phyloP scores from a whole-genome alignment of 2,888 invertebrate species.

The Drosophila pegasa region DNA sequence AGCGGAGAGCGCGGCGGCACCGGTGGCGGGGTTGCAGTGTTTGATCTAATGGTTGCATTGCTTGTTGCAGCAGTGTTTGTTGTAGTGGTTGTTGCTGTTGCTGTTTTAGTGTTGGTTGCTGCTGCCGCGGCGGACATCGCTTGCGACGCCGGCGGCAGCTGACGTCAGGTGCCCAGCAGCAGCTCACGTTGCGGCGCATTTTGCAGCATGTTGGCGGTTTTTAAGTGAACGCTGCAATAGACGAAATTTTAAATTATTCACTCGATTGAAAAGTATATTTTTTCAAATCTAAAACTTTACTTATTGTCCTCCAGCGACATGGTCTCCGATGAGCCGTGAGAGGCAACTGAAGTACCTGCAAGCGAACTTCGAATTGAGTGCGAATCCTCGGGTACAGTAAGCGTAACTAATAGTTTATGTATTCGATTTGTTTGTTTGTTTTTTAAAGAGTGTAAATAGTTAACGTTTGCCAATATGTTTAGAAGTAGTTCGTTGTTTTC shows the following conservation, averaged over 20 bases:
- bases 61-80: slow-evolving; percentile 30
- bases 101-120: slow-evolving; percentile 21
- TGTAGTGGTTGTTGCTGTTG: slow-evolving; percentile 32
- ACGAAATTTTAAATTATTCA: not conserved
- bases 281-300: slow-evolving; percentile 66
- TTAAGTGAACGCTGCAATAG: slow-evolving; percentile 80
- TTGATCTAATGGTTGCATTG: slow-evolving; percentile 26
- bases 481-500: slow-evolving; percentile 36
- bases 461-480: slow-evolving; percentile 25
- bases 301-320: slow-evolving; percentile 85
- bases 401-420: slow-evolving; percentile 80
- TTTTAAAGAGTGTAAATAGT: slow-evolving; percentile 15
- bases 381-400: slow-evolving; percentile 84
- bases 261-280: not conserved
- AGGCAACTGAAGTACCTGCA: slow-evolving; percentile 85
- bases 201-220: slow-evolving; percentile 83
- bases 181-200: slow-evolving; percentile 82
- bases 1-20: slow-evolving; percentile 70
- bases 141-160: slow-evolving; percentile 62
- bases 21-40: slow-evolving; percentile 64
- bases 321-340: slow-evolving; percentile 84
- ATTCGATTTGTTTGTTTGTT: slow-evolving; percentile 24
- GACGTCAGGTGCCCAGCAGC: slow-evolving; percentile 82
- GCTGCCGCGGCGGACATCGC: slow-evolving; percentile 48
- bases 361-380: slow-evolving; percentile 85